Evolutionary conservation across 1,140 invertebrate species (phyloP), one percentile per base, ranked within the genome.

Genomic region (Rhynchophorus ferrugineus): DNA sequence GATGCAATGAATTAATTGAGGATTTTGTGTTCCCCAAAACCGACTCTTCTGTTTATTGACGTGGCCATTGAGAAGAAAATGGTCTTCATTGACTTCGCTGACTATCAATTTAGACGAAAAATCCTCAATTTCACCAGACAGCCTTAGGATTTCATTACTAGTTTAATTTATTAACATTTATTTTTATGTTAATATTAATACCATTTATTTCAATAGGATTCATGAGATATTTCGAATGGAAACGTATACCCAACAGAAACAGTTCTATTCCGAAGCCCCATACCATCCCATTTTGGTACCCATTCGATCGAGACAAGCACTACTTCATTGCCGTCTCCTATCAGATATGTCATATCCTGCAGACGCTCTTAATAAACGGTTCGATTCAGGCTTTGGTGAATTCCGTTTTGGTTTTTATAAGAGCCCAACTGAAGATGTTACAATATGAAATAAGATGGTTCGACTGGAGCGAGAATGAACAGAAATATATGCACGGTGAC

Each of bases 361-460:
- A 38, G 14, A 48, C 46, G 9, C 7, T 41, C 2, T 11, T 24
- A 2, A 21, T 38, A n/a, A 38, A 24, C 17, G 46, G 46, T 22
- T 39, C 46, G 1, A 17, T 38, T 2, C 34, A 38, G 19, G 46
- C 46, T 3, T 22, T 48, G 6, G 38, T 41, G 3, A 48, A 38
- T 48, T 20, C 46, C n/a, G 46, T 41, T 14, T 34, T 48, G 35
- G 37, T 48, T 7, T 48, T 48, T 20, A 9, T 48, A 7, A 38
- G 35, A 14, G 35, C 46, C 18, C 14, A 48, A 19, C 14, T 48
- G 9, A 48, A 48, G 21, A 48, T 48, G 6, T 18, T 48, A n/a
- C 46, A 48, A 19, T 41, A 38, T 17, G 22, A 48, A 6, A 6
- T 38, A n/a, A 18, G 14, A 17, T 20, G 38, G 37, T 48, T 48